Evolutionary conservation across 2,797 vertebrate species (phyloP), one percentile per base, ranked within the genome.

Genomic region (Chloroceryle inda): DNA sequence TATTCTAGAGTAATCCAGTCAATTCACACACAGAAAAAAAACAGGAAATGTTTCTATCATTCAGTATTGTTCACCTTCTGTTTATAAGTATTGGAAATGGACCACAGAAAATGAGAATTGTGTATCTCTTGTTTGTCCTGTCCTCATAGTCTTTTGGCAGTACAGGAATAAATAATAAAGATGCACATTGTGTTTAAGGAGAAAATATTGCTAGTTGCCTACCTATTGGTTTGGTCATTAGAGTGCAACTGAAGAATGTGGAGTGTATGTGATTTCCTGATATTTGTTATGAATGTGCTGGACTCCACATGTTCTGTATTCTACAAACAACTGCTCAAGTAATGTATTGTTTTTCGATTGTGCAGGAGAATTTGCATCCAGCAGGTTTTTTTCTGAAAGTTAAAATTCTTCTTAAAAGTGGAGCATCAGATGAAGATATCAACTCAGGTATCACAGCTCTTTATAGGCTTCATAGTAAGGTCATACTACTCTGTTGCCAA

Each of bases 321-420:
- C 59, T 68, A 73, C 42, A 89, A 93, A 83, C 79, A 94, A 37
- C 77, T 97, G 71, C 92, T 56, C 80, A 93, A 89, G 22, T 96
- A 94, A 97, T 94, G 78, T 77, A 33, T 92, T 96, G n/a, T 92
- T 94, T 96, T 53, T 73, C 85, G 50, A 44, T 91, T 97, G 85
- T 96, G 71, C 96, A 99, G 99, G 98, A 99, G 95, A 94, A 97
- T 90, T 91, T 98, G 68, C 98, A 98, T 69, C 97, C 98, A 80
- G 97, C 97, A 92, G 99, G 99, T 10, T 82, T 99, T 96, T 99
- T 98, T 97, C 95, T 99, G 95, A 99, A 99, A 98, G 97, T 99
- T 88, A 98, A 98, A 98, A 99, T 99, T 93, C 98, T 99, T 93
- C 96, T 99, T 97, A 98, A 93, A 97, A 97, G 97, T 45, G 85